Percentiles rank a stretch among this genome's conserved stretches.
phyloP scores from a whole-genome alignment of 30 jellyfish, hydroid and myxozoan genomes.

The Cassiopea andromeda region DNA sequence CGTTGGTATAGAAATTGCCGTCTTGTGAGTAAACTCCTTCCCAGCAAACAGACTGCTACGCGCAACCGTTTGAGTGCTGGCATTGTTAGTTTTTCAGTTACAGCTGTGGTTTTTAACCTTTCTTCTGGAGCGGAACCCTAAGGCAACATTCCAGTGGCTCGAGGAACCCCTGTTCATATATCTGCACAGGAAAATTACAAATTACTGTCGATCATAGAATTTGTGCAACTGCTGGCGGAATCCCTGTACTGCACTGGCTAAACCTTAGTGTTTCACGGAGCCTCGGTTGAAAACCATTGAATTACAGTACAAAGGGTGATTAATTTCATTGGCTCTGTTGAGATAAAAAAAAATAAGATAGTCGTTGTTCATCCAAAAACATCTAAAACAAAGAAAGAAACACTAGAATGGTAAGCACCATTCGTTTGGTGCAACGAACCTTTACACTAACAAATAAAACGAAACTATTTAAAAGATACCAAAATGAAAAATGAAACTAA shows the following conservation, averaged over 20 bases:
- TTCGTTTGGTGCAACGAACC: background rate
- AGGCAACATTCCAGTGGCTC: no score
- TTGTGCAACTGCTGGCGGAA: background rate
- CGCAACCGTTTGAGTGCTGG: background rate
- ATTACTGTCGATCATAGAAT: background rate
- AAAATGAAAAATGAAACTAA: background rate
- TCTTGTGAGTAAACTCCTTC: background rate
- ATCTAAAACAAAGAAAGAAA: slow-evolving; percentile 4
- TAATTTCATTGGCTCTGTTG: background rate
- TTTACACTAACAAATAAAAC: background rate
- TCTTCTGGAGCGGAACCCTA: background rate
- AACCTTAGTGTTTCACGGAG: background rate
- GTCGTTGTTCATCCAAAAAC: background rate
- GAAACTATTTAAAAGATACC: background rate
- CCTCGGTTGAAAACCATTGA: background rate
- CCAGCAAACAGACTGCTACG: background rate
- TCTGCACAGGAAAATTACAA: no score
- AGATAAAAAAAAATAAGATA: background rate
- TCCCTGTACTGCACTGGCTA: background rate
- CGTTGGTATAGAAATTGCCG: background rate
- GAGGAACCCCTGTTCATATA: no score
- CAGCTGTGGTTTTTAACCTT: background rate
- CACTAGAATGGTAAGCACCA: background rate
- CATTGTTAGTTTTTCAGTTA: background rate
- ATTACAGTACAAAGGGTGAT: no score